These are phyloP conservation scores for Hypena proboscidalis DNA, from an alignment of 2,888 invertebrate genomes.

Conservation along the genomic window DNA sequence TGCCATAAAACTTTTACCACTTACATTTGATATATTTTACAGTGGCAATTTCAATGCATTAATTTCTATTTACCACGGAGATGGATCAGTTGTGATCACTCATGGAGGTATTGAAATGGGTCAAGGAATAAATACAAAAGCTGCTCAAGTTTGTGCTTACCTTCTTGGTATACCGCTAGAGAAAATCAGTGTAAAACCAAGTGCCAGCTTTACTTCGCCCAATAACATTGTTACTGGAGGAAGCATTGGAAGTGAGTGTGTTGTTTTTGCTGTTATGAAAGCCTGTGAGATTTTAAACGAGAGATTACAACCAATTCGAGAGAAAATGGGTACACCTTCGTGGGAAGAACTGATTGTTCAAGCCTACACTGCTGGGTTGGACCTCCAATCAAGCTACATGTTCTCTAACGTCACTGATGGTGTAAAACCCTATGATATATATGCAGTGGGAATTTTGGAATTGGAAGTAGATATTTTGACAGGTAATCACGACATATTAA, in stretches of 20 bases:
- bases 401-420: conserved; percentile 73
- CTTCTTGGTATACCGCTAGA: conserved; percentile 88
- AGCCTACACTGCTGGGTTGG: conserved; percentile 81
- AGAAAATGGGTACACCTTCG: conserved; percentile 76
- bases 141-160: conserved; percentile 90
- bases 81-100: conserved; percentile 88
- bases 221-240: conserved; percentile 88
- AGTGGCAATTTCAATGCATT: conserved; percentile 84
- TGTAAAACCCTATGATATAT: conserved; percentile 86
- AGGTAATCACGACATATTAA: conserved; percentile 88
- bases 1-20: conserved; percentile 87
- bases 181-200: conserved; percentile 87
- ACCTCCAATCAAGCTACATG: conserved; percentile 86
- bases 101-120: conserved; percentile 91
- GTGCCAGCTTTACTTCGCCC: conserved; percentile 84
- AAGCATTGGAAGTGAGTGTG: conserved; percentile 88
- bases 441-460: conserved; percentile 87
- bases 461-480: conserved; percentile 92
- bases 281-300: conserved; percentile 87
- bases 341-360: conserved; percentile 86
- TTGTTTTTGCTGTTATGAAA: conserved; percentile 83
- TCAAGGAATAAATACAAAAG: conserved; percentile 93
- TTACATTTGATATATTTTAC: conserved; percentile 86
- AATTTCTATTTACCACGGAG: conserved; percentile 88
- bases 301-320: conserved; percentile 85